Conservation (phyloP, 2,888 invertebrate genomes). For the Sabatieria punctata region DNA sequence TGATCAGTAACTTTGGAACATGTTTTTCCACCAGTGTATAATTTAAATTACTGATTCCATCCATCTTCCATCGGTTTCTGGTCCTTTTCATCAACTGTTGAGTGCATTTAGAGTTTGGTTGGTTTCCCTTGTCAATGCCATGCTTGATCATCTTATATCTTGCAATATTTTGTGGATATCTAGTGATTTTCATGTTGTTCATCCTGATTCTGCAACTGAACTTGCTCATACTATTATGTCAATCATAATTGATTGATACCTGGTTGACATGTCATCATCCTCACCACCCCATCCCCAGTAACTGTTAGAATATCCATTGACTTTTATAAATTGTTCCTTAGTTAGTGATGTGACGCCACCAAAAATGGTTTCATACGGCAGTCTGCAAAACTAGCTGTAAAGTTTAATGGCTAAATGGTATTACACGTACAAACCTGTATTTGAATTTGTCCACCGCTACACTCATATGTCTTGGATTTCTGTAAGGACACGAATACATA, state of each 20-base stretch:
- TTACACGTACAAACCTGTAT: constrained; percentile 25
- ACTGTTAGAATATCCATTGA: constrained; percentile 54
- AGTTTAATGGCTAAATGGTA: too few relatives aligned
- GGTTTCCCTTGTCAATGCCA: constrained; percentile 69
- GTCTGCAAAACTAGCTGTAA: constrained; percentile 44
- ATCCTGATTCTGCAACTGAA: constrained; percentile 16
- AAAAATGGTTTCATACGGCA: constrained; percentile 76
- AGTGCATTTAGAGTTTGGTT: constrained; percentile 40
- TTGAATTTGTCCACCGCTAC: constrained; percentile 29
- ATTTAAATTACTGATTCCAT: constrained; percentile 35
- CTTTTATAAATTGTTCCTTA: constrained; percentile 59
- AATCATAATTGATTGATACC: too few relatives aligned
- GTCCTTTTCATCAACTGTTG: constrained; percentile 34
- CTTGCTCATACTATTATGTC: too few relatives aligned
- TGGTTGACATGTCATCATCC: constrained; percentile 83
- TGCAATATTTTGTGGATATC: constrained; percentile 78
- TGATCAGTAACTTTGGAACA: too few relatives aligned
- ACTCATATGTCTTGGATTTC: constrained; percentile 32
- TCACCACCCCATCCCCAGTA: constrained; percentile 98
- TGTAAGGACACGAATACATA: constrained; percentile 30
- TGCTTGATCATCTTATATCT: constrained; percentile 90
- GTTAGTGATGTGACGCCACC: constrained; percentile 87
- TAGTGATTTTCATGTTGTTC: constrained; percentile 57
- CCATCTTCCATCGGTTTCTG: constrained; percentile 31
- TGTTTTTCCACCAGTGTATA: constrained; percentile 29